A percentile compares a stretch with the other conserved stretches of the same genome.
Conservation (phyloP, 1,140 invertebrate genomes). For the Archivesica marissinica region DNA sequence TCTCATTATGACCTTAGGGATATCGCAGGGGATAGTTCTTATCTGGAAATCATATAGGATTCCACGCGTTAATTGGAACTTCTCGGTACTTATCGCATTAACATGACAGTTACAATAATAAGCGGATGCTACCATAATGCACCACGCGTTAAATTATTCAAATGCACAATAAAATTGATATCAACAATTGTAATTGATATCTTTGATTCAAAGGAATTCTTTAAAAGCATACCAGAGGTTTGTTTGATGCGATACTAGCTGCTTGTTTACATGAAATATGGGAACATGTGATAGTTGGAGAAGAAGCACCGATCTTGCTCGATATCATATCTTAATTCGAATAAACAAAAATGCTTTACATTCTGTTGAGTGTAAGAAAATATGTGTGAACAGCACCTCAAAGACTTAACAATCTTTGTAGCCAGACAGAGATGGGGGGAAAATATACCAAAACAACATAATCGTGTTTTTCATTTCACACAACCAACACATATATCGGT, state of each 20-base stretch:
- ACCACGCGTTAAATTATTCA: slow-evolving; percentile 18
- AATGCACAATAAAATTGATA: slow-evolving; percentile 59
- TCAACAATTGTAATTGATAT: slow-evolving; percentile 49
- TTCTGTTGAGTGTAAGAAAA: slow-evolving; percentile 36
- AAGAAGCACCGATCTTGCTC: neutral
- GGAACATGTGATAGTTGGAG: slow-evolving; percentile 38
- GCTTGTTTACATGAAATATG: slow-evolving; percentile 58
- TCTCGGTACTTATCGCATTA: slow-evolving; percentile 39
- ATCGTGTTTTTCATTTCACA: too few relatives aligned
- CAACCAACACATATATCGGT: too few relatives aligned
- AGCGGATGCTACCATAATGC: slow-evolving; percentile 38
- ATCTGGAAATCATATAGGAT: slow-evolving; percentile 2
- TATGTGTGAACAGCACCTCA: slow-evolving; percentile 29
- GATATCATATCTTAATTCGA: slow-evolving; percentile 51
- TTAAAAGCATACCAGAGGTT: slow-evolving; percentile 52
- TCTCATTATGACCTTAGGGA: slow-evolving; percentile 40
- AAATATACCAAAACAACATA: too few relatives aligned
- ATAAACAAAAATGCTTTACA: slow-evolving; percentile 53
- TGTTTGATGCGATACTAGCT: slow-evolving; percentile 26
- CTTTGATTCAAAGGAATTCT: slow-evolving; percentile 55
- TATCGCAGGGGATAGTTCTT: slow-evolving; percentile 21
- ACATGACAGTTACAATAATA: slow-evolving; percentile 53
- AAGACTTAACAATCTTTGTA: neutral
- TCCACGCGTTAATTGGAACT: slow-evolving; percentile 42
- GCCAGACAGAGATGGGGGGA: slow-evolving; percentile 10